phyloP scores from a whole-genome alignment of 1,140 invertebrate species.

The Octopus bimaculoides region DNA sequence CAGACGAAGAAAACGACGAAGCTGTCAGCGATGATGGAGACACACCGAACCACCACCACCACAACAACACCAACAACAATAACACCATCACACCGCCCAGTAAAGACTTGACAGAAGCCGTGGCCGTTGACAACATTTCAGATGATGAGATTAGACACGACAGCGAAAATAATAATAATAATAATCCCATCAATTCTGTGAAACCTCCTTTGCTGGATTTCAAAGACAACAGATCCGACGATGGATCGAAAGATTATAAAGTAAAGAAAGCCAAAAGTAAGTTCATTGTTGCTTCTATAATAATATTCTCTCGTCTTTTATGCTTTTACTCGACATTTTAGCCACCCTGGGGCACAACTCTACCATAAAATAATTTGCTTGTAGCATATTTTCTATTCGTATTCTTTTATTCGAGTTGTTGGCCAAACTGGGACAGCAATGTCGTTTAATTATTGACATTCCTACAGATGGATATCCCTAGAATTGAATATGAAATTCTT shows the following conservation, averaged over 20 bases:
- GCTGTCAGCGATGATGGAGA: neutral
- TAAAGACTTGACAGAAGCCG: neutral
- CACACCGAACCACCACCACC: neutral
- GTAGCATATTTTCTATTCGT: no score
- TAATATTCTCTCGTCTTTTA: constrained; percentile 25
- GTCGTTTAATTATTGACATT: no score
- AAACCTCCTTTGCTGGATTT: constrained; percentile 18
- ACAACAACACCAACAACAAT: neutral
- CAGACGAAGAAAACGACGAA: neutral
- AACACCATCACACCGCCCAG: neutral
- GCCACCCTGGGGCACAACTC: no score
- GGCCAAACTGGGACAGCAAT: no score
- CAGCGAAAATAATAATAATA: constrained; percentile 18
- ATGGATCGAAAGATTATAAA: neutral
- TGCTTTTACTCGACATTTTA: constrained; percentile 19
- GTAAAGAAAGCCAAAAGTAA: constrained; percentile 1
- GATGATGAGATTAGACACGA: constrained; percentile 33
- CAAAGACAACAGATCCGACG: constrained; percentile 32
- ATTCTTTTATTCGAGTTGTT: no score
- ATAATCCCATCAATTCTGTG: neutral
- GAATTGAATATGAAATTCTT: no score
- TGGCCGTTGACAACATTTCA: constrained; percentile 40
- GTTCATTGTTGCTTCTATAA: neutral
- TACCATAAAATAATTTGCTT: no score
- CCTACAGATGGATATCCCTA: no score